Evolutionary conservation across 2,113 vertebrate species (phyloP), one percentile per base, ranked within the genome.

Genomic region (Prunella himalayana): DNA sequence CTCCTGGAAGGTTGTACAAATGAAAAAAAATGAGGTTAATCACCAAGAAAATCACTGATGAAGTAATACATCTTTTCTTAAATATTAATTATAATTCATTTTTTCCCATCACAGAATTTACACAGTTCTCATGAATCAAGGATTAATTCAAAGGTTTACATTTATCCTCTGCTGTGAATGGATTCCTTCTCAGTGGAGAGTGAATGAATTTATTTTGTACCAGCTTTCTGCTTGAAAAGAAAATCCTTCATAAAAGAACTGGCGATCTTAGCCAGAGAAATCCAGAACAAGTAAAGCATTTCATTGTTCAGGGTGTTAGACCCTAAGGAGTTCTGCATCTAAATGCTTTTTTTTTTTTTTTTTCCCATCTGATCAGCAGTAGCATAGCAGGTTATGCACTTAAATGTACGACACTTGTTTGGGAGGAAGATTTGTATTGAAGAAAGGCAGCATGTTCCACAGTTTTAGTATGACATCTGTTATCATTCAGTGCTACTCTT

Each of bases 61-160:
- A 86, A 95, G 79, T 44, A 88, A 81, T 90, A 56, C 65, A 82
- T 92, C 72, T 95, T 96, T 86, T 92, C 85, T 83, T 90, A 96
- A 93, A 90, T 92, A 92, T 71, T 94, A 94, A 94, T 92, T 93
- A 75, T 78, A 82, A 86, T 91, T 86, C 51, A 51, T 93, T 95
- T 95, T 94, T 88, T 61, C 22, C 37, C 60, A 68, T 92, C 69
- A 56, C 49, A 42, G 76, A 95, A 92, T 83, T 96, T 88, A 57
- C 57, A 94, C 3, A 11, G 72, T 84, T 92, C 49, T 88, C 31
- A 13, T 76, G 69, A 94, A 90, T 82, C 82, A 30, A 81, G 69
- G 53, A 88, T 90, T 96, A 92, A 84, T 86, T 94, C n/a, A 4
- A 61, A 88, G 80, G 49, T 21, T 81, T 94, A 71, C 93, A 77